Percentiles rank a stretch among this genome's conserved stretches.
phyloP scores from a whole-genome alignment of 1,140 invertebrate genomes.

The Yoshiicerus persimilis region DNA sequence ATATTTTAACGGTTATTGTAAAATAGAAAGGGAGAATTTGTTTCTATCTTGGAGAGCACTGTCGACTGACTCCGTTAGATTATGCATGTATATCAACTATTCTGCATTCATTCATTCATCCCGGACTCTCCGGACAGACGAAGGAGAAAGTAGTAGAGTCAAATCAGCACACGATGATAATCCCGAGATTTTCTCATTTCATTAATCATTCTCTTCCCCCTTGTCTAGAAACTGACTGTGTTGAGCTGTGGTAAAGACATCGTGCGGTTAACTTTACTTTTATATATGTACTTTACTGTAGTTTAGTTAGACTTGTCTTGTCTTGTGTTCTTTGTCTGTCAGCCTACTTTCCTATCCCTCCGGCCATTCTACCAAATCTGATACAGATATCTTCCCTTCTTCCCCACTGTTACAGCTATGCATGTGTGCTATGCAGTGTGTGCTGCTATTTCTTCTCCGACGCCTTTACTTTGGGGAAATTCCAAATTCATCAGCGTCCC shows the following conservation, averaged over 20 bases:
- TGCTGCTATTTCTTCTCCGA: not conserved
- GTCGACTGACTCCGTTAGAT: not conserved
- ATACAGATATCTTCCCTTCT: not conserved
- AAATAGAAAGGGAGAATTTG: not conserved
- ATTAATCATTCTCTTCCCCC: conserved; percentile 42
- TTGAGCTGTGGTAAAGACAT: not conserved
- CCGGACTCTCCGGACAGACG: too few species aligned
- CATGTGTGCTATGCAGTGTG: not conserved
- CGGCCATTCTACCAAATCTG: not conserved
- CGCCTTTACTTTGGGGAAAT: not conserved
- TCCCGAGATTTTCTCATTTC: conserved; percentile 45
- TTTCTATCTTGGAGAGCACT: not conserved
- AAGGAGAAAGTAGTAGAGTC: not conserved
- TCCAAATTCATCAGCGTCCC: conserved; percentile 25
- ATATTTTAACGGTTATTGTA: not conserved
- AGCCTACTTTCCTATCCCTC: not conserved
- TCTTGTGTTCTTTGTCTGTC: not conserved
- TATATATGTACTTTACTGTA: not conserved
- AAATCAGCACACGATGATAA: conserved; percentile 39
- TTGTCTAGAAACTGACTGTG: not conserved
- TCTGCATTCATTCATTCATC: not conserved
- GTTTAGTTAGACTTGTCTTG: not conserved
- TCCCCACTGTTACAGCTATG: too few species aligned
- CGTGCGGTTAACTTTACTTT: not conserved
- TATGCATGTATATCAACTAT: not conserved